Evolutionary conservation across 2,113 vertebrate genomes (phyloP).

Genomic region (Papio anubis): DNA sequence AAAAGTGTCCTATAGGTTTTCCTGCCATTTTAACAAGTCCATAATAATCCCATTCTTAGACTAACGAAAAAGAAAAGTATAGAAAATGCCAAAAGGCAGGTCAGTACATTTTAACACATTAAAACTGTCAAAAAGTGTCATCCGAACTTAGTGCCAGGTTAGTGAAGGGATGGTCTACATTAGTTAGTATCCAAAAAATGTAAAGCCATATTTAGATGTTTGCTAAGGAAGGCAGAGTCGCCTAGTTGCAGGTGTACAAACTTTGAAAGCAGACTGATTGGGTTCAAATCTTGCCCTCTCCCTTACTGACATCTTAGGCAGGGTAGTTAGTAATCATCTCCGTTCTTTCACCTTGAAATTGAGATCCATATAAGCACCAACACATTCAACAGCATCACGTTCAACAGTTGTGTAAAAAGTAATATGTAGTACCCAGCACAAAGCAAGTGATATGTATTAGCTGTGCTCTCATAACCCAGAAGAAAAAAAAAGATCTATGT

Average conservation of each 20-base stretch:
- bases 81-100: slow-evolving; percentile 53
- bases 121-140: slow-evolving; percentile 55
- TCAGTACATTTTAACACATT: slow-evolving; percentile 56
- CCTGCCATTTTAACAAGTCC: slow-evolving; percentile 59
- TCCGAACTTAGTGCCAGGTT: slow-evolving; percentile 20
- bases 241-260: not conserved
- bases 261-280: not conserved
- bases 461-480: not conserved
- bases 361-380: not conserved
- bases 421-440: not conserved
- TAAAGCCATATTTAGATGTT: not conserved
- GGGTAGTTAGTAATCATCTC: not conserved
- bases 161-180: not conserved
- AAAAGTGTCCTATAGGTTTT: slow-evolving; percentile 58
- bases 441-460: not conserved
- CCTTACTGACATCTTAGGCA: not conserved
- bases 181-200: slow-evolving; percentile 33
- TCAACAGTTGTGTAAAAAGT: not conserved
- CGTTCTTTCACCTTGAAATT: not conserved
- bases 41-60: slow-evolving; percentile 57
- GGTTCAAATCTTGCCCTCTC: not conserved
- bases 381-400: not conserved
- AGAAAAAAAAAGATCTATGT: not conserved
- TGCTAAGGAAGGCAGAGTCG: not conserved
- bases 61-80: slow-evolving; percentile 46